phyloP scores from a whole-genome alignment of 2,888 invertebrate genomes.

The Lepidonotus clava region DNA sequence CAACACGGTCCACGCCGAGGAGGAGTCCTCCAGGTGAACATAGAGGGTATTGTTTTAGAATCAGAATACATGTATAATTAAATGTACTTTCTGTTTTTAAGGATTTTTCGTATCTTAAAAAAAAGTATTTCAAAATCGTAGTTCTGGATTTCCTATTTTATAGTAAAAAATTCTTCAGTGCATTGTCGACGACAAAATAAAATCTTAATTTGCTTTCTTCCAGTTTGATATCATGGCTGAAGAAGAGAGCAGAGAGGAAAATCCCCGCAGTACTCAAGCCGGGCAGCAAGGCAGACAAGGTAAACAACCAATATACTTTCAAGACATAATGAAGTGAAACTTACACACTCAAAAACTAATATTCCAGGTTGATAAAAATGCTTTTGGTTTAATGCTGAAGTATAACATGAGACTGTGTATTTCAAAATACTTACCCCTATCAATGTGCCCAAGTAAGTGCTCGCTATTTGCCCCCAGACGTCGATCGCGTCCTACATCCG shows the following conservation, averaged over 20 bases:
- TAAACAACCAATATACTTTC: too few species aligned
- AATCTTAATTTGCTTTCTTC: slow-evolving; percentile 58
- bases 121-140: too few species aligned
- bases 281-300: slow-evolving; percentile 79
- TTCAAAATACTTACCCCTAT: not conserved
- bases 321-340: not conserved
- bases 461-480: slow-evolving; percentile 64
- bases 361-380: not conserved
- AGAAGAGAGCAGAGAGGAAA: slow-evolving; percentile 79
- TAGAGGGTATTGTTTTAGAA: too few species aligned
- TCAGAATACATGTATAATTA: too few species aligned
- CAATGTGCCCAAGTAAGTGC: not conserved
- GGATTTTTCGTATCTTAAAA: too few species aligned
- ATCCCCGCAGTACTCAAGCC: slow-evolving; percentile 81
- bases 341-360: too few species aligned
- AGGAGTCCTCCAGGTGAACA: slow-evolving; percentile 61
- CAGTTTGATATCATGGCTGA: slow-evolving; percentile 79
- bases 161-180: too few species aligned
- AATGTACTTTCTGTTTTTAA: too few species aligned
- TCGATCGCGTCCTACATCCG: slow-evolving; percentile 90
- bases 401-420: not conserved
- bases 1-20: slow-evolving; percentile 64
- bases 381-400: not conserved
- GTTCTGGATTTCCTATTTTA: too few species aligned
- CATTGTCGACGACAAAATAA: too few species aligned